phyloP scores from a whole-genome alignment of 1,140 invertebrate genomes.

The Conus ventricosus region DNA sequence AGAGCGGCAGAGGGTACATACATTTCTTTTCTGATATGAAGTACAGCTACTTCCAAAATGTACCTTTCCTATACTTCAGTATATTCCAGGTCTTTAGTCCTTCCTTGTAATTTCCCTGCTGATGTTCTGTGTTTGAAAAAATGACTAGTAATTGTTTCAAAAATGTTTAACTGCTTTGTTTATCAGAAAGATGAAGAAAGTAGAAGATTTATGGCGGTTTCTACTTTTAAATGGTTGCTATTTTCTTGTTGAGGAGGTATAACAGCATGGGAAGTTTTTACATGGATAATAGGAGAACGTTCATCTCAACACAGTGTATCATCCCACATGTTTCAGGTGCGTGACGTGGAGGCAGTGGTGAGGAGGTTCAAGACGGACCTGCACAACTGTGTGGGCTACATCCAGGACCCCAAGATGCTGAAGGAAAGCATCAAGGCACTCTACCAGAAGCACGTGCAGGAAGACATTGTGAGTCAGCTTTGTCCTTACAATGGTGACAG shows the following conservation, averaged over 20 bases:
- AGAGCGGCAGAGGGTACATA: constrained; percentile 78
- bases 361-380: constrained; percentile 87
- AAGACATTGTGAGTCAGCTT: constrained; percentile 73
- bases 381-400: constrained; percentile 83
- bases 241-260: no score
- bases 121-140: no score
- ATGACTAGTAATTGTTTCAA: no score
- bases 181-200: no score
- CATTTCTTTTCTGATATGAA: neutral
- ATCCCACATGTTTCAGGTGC: constrained; percentile 58
- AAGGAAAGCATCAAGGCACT: constrained; percentile 86
- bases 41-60: neutral
- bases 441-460: constrained; percentile 84
- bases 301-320: no score
- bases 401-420: constrained; percentile 85
- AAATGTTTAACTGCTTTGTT: no score
- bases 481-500: neutral
- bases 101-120: neutral
- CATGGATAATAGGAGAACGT: no score
- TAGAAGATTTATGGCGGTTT: no score
- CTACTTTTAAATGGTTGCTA: no score
- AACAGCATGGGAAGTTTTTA: no score
- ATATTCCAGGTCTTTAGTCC: neutral
- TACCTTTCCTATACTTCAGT: neutral
- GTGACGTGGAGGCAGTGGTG: constrained; percentile 82